A percentile compares a stretch with the other conserved stretches of the same genome.
Conservation (phyloP, 2,113 vertebrate genomes). For the Glaucidium brasilianum region DNA sequence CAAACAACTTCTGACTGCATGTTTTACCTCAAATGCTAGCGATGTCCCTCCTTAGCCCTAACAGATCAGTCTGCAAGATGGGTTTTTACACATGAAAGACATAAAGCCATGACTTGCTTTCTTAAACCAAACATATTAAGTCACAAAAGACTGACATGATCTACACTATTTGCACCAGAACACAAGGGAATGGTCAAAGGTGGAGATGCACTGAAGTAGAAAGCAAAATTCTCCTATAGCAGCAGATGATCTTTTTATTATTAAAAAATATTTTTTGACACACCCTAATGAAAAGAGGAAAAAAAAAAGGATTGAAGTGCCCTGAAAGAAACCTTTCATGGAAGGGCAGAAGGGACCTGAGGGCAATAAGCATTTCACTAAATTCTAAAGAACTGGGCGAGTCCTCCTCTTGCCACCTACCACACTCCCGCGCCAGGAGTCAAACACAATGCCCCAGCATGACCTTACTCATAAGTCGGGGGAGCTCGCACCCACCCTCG, state of each 20-base stretch:
- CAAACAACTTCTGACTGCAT: not conserved
- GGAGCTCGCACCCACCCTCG: not conserved
- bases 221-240: not conserved
- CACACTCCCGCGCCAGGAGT: not conserved
- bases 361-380: not conserved
- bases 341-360: not conserved
- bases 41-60: not conserved
- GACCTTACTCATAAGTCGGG: not conserved
- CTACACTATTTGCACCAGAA: not conserved
- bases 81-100: not conserved
- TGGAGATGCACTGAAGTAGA: not conserved
- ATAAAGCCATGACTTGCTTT: not conserved
- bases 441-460: rapidly evolving
- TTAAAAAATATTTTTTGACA: not conserved
- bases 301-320: not conserved
- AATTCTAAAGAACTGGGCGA: not conserved
- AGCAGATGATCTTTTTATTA: too few relatives aligned
- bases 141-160: not conserved
- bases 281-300: not conserved
- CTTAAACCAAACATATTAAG: not conserved
- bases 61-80: not conserved
- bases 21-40: not conserved
- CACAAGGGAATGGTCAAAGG: not conserved
- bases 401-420: not conserved
- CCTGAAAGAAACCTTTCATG: not conserved